Evolutionary conservation across 2,797 vertebrate genomes (phyloP), one percentile per base, ranked within the genome.

Genomic region (Anguilla pacifica): DNA sequence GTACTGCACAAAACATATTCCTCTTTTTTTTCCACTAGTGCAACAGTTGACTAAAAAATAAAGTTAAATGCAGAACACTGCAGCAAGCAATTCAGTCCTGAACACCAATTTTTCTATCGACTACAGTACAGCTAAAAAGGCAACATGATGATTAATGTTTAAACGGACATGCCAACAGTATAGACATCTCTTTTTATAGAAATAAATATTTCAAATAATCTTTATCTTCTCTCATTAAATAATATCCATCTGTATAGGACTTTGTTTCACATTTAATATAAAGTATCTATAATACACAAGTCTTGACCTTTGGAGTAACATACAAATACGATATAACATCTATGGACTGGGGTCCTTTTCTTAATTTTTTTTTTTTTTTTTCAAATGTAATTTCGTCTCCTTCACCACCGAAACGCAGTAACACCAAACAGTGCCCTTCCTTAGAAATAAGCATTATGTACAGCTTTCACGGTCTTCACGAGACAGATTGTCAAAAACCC

Each of bases 151-250:
- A 96, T 94, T 93, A 94, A 96, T 96, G 96, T 95, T 94, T 90
- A 88, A 96, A 96, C 95, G 96, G 96, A 96, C 96, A 97, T 96
- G 96, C 96, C 95, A 96, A 96, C 95, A 95, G 94, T 95, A 95
- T 95, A 96, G 95, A 97, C 95, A 92, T 94, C 87, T 94, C 93
- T 95, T 93, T 91, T 92, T 94, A 96, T 95, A 97, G 94, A 97
- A 96, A 97, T 97, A 97, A 96, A 97, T 97, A 97, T 93, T 92
- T 95, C 93, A 95, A 94, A 95, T 95, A 94, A 93, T 95, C 92
- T 96, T 95, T 94, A 95, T 94, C 94, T 92, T 96, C 91, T 92
- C 93, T 96, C 95, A 95, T 96, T 96, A 96, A 96, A 96, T 96
- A 96, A 95, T 96, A 93, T 96, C 95, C 95, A 95, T 96, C 94